phyloP scores from a whole-genome alignment of 1,140 invertebrate genomes.

The Grapholita molesta region DNA sequence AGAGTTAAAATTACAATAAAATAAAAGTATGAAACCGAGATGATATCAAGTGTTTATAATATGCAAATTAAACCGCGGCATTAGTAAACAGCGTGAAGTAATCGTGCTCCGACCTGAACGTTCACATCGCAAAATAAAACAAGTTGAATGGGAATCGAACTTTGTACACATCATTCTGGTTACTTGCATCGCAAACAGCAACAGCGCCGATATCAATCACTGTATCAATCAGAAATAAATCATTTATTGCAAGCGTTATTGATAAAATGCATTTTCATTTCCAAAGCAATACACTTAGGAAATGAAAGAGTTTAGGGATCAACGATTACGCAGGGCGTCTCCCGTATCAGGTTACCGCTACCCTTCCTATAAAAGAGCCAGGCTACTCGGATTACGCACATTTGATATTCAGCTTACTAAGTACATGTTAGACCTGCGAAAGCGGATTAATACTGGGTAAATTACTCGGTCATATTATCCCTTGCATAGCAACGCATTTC shows the following conservation, averaged over 20 bases:
- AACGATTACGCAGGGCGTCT: slow-evolving; percentile 46
- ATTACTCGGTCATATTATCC: too few relatives aligned
- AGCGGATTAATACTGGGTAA: neutral
- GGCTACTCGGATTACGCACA: slow-evolving; percentile 58
- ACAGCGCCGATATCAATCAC: neutral
- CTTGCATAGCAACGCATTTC: too few relatives aligned
- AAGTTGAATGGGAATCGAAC: slow-evolving; percentile 5
- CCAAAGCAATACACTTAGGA: slow-evolving; percentile 58
- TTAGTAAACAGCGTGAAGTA: slow-evolving; percentile 37
- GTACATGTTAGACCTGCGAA: neutral
- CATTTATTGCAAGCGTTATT: neutral
- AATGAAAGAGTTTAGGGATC: slow-evolving; percentile 55
- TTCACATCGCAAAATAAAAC: neutral
- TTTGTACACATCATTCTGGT: slow-evolving; percentile 6
- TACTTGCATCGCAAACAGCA: neutral
- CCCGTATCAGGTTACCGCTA: slow-evolving; percentile 61
- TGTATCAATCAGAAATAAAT: neutral
- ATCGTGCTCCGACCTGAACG: slow-evolving; percentile 8
- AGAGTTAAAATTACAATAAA: neutral
- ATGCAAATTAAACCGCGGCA: slow-evolving; percentile 20
- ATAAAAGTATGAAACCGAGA: neutral
- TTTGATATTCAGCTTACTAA: slow-evolving; percentile 44
- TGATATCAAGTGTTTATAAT: slow-evolving; percentile 24
- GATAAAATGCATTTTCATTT: slow-evolving; percentile 42
- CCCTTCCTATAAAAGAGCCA: slow-evolving; percentile 69